phyloP scores from a whole-genome alignment of 1,140 invertebrate genomes.

The Lepidurus arcticus region DNA sequence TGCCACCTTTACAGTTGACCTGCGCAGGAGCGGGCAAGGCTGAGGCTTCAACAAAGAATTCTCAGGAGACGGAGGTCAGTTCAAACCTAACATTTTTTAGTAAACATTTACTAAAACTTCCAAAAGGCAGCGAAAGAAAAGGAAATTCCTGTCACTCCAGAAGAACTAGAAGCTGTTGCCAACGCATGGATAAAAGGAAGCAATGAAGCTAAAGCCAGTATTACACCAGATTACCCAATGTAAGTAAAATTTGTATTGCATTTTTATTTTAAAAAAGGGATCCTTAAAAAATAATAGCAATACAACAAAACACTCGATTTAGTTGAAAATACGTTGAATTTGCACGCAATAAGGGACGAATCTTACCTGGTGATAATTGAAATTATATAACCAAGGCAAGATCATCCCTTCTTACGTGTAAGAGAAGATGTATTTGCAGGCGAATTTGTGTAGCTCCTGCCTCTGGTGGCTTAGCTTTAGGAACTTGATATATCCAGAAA shows the following conservation, averaged over 20 bases:
- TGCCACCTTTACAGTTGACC: slow-evolving; percentile 26
- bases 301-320: too few relatives aligned
- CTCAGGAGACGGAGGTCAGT: background rate
- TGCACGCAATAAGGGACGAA: background rate
- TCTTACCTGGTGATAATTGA: slow-evolving; percentile 4
- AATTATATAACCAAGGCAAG: slow-evolving; percentile 14
- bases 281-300: background rate
- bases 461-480: slow-evolving; percentile 21
- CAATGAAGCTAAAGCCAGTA: background rate
- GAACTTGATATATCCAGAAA: background rate
- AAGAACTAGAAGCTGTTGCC: slow-evolving; percentile 55
- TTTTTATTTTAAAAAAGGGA: background rate
- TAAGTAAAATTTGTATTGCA: slow-evolving; percentile 15
- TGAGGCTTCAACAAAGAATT: background rate
- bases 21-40: background rate
- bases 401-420: background rate
- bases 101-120: background rate
- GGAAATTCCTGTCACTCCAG: slow-evolving; percentile 46
- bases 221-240: slow-evolving; percentile 12
- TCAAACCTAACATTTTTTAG: background rate
- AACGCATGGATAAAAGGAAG: slow-evolving; percentile 52
- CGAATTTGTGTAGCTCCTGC: background rate
- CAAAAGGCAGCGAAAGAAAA: slow-evolving; percentile 23
- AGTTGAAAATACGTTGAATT: background rate
- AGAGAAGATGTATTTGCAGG: background rate